Evolutionary conservation across 2,888 invertebrate genomes (phyloP).

Genomic region (Pogonocherus hispidulus): DNA sequence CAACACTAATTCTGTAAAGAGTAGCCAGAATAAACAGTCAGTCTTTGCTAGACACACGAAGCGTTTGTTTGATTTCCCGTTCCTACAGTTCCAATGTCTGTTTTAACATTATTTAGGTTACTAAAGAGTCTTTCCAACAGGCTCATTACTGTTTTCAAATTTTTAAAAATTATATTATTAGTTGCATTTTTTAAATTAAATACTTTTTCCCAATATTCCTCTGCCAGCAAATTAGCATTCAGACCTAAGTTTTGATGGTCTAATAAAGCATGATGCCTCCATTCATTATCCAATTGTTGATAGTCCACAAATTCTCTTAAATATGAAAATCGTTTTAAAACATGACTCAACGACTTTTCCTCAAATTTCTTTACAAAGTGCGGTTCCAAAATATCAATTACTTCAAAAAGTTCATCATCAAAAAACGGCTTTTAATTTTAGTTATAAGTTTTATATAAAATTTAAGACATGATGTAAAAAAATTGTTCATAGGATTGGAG

Average conservation of each 20-base stretch:
- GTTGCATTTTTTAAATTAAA: constrained; percentile 15
- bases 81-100: neutral
- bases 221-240: neutral
- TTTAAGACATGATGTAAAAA: neutral
- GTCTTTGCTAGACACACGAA: too few relatives aligned
- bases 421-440: constrained; percentile 21
- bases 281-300: constrained; percentile 21
- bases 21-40: too few relatives aligned
- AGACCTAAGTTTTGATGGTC: constrained; percentile 3
- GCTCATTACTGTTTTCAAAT: constrained; percentile 16
- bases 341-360: neutral
- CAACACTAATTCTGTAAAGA: too few relatives aligned
- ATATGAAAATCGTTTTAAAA: neutral
- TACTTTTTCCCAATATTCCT: constrained; percentile 20
- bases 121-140: neutral
- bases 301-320: too few relatives aligned
- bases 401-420: constrained; percentile 24
- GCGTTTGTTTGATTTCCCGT: too few relatives aligned
- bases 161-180: constrained; percentile 4
- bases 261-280: constrained; percentile 23
- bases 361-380: neutral
- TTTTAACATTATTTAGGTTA: neutral
- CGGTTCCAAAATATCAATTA: constrained; percentile 21
- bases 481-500: neutral
- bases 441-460: constrained; percentile 24